Conservation (phyloP, 2,888 invertebrate genomes). For the Lasioglossum morio region DNA sequence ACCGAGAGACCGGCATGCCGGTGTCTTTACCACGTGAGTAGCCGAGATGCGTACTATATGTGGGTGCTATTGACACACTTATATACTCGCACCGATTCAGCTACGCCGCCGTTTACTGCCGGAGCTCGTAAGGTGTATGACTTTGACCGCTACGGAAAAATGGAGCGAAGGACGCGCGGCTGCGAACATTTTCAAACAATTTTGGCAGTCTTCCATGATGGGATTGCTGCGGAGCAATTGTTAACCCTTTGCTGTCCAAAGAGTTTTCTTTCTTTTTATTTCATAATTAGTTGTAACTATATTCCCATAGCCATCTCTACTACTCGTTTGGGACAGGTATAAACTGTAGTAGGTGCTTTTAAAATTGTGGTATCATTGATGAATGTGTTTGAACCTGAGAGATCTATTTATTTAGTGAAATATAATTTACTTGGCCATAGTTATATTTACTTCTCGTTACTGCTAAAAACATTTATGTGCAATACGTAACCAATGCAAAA, state of each 20-base stretch:
- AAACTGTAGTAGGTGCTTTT: neutral
- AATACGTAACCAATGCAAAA: neutral
- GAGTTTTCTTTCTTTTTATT: neutral
- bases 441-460: neutral
- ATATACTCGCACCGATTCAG: constrained; percentile 60
- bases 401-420: too few species aligned
- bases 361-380: neutral
- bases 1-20: constrained; percentile 44
- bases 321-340: neutral
- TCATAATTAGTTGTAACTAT: neutral
- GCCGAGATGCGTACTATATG: constrained; percentile 56
- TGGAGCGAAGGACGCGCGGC: neutral
- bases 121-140: neutral
- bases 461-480: neutral
- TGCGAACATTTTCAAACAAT: neutral
- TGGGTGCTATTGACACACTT: constrained; percentile 74
- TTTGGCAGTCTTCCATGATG: too few species aligned
- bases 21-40: constrained; percentile 46
- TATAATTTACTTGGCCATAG: too few species aligned
- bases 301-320: neutral
- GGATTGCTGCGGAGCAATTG: neutral
- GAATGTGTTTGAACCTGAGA: neutral
- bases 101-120: neutral
- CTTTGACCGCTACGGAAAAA: constrained; percentile 19
- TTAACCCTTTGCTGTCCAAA: neutral